Evolutionary conservation across 2,113 vertebrate species (phyloP), one percentile per base, ranked within the genome.

Genomic region (Cyanoramphus novaezelandiae): DNA sequence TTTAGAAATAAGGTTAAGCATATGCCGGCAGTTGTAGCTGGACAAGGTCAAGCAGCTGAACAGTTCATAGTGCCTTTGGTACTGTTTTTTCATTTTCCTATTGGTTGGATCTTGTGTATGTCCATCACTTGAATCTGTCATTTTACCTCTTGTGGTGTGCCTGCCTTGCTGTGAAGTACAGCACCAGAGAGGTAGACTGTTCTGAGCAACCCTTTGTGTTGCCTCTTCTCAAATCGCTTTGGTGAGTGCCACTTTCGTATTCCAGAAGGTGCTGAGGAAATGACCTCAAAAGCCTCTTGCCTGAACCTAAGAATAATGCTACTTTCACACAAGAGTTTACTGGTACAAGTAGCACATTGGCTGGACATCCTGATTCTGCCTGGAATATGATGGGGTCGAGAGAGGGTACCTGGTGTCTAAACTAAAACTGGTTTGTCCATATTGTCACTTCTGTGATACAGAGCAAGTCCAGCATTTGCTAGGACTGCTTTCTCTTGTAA

Each of bases 191-290:
- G 52, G n/a, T 16, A 44, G 87, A 49, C 35, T 85, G 47, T 57
- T 87, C 59, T 74, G 59, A 77, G 68, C 41, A 94, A 71, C 82
- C 37, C 41, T 59, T 50, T 82, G 20, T 77, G 37, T 80, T 93
- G 33, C 63, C 33, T 50, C 75, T 64, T 76, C 29, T 91, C 79
- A 88, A 85, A 82, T 81, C 59, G 33, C 82, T 92, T 94, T 94
- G 78, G 70, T 82, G 68, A 90, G 86, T 86, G 59, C 71, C 68
- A 78, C 63, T 77, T 94, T 93, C 27, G 92, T n/a, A 55, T 85
- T 96, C 85, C 90, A 83, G 78, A 91, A 87, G 82, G 75, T 93
- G 82, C 77, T 95, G 87, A 95, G 70, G 78, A 92, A 92, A 77
- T 92, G 18, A 80, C 85, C 63, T 95, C 52, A 90, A 82, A 93